Evolutionary conservation across 2,888 invertebrate species (phyloP).

Genomic region (Melolontha melolontha): DNA sequence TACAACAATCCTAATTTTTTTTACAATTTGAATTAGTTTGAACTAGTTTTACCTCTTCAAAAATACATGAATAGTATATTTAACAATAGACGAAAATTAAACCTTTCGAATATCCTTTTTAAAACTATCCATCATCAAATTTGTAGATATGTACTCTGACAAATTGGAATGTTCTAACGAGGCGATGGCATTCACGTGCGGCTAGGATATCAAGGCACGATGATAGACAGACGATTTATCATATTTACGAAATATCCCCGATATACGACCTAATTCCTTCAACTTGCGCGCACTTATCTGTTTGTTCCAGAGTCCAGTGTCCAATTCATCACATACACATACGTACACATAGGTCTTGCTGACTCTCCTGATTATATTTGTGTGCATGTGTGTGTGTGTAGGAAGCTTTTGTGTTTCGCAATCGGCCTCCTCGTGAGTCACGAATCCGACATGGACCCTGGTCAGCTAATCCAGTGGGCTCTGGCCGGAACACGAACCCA

Average conservation of each 20-base stretch:
- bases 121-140: constrained; percentile 19
- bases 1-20: too few species aligned
- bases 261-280: constrained; percentile 30
- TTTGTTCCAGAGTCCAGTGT: constrained; percentile 13
- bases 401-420: constrained; percentile 39
- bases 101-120: neutral
- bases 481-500: constrained; percentile 49
- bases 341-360: neutral
- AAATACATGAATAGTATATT: neutral
- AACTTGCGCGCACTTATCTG: constrained; percentile 14
- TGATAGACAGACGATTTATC: constrained; percentile 18
- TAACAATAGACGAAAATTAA: neutral
- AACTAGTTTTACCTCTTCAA: too few species aligned
- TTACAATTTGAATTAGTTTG: too few species aligned
- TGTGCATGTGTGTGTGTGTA: too few species aligned
- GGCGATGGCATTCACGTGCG: neutral
- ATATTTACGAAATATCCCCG: constrained; percentile 6
- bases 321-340: constrained; percentile 18
- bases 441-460: constrained; percentile 50
- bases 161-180: constrained; percentile 2
- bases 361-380: too few species aligned
- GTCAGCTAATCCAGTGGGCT: constrained; percentile 57
- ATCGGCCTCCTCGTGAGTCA: constrained; percentile 51
- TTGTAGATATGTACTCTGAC: neutral
- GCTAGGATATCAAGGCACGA: neutral